Evolutionary conservation across 2,113 vertebrate genomes (phyloP).

Genomic region (Paedocypris sp.): DNA sequence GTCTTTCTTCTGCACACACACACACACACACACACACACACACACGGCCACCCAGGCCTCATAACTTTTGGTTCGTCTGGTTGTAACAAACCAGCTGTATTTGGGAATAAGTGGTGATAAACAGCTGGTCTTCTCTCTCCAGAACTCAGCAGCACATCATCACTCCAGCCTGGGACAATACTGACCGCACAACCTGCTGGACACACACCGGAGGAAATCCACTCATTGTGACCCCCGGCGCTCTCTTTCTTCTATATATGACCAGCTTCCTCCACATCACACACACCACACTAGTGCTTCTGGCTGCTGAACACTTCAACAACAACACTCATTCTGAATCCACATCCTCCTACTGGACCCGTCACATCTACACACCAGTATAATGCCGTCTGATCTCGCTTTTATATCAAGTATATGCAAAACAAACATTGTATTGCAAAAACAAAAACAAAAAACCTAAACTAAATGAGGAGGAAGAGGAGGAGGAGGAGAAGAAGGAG

Average conservation of each 20-base stretch:
- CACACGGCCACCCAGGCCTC: background rate
- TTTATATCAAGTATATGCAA: no score
- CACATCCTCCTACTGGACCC: constrained; percentile 11
- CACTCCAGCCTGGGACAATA: constrained; percentile 13
- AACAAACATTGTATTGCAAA: no score
- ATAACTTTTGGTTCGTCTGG: background rate
- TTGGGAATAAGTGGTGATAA: constrained; percentile 18
- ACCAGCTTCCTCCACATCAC: constrained; percentile 41
- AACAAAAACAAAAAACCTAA: no score
- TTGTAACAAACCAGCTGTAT: constrained; percentile 23
- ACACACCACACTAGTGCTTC: constrained; percentile 13
- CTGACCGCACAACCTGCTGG: constrained; percentile 21
- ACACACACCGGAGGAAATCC: constrained; percentile 42
- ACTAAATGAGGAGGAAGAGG: no score
- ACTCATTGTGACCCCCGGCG: constrained; percentile 37
- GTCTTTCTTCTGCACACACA: background rate
- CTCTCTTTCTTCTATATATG: constrained; percentile 38
- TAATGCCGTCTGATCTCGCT: no score
- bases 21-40: background rate
- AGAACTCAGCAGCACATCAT: constrained; percentile 21
- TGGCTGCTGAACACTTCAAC: constrained; percentile 1
- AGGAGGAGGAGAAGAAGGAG: no score
- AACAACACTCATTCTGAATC: constrained; percentile 7
- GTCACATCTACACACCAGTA: no score
- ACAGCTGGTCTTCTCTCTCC: background rate